These are phyloP conservation scores for Gorsachius magnificus DNA, from an alignment of 2,797 vertebrate genomes.

Conservation along the genomic window DNA sequence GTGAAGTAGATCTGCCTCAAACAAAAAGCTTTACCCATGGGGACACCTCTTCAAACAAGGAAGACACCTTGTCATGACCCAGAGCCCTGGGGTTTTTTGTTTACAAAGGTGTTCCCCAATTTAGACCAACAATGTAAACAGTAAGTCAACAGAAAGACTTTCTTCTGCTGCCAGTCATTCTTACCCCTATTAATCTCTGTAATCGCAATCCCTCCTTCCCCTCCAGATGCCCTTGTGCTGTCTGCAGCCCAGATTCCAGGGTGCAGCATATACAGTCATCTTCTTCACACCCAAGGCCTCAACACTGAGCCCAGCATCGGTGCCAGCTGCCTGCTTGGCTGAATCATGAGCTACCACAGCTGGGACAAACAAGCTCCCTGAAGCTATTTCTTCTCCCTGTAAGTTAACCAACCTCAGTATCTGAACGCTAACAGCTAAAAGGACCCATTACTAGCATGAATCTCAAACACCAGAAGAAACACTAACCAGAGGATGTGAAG, in stretches of 20 bases:
- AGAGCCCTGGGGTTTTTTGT: neutral
- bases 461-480: neutral
- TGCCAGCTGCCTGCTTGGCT: neutral
- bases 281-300: neutral
- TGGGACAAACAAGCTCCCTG: neutral
- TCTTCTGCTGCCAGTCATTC: neutral
- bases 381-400: neutral
- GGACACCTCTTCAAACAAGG: neutral
- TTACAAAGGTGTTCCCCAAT: neutral
- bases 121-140: neutral
- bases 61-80: neutral
- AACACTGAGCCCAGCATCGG: neutral
- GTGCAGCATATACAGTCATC: neutral
- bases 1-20: neutral
- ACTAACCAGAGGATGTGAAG: neutral
- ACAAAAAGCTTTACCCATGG: neutral
- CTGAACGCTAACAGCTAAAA: neutral
- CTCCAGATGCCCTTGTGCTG: neutral
- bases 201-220: neutral
- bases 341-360: neutral
- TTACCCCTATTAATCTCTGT: neutral
- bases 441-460: neutral
- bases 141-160: neutral
- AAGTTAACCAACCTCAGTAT: neutral
- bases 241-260: neutral